These are phyloP conservation scores for Nysson spinosus DNA, from an alignment of 2,888 invertebrate species.

Conservation along the genomic window DNA sequence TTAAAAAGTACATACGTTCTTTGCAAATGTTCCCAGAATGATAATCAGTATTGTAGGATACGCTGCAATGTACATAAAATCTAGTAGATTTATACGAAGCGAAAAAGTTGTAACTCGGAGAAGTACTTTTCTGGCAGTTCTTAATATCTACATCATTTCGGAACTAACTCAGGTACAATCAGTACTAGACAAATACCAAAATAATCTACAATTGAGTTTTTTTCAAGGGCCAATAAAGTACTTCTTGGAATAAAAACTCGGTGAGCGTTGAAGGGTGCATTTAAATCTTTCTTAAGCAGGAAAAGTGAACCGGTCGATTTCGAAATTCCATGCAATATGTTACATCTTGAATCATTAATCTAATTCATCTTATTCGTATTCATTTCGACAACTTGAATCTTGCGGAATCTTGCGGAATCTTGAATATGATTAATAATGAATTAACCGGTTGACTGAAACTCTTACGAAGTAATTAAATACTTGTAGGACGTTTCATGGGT, in stretches of 20 bases:
- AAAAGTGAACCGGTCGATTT: constrained; percentile 29
- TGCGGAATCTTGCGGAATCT: constrained; percentile 12
- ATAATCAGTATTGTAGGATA: constrained; percentile 71
- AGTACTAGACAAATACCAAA: not conserved
- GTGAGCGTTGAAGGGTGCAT: constrained; percentile 26
- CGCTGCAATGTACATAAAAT: constrained; percentile 62
- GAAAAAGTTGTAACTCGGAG: constrained; percentile 23
- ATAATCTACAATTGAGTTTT: no score
- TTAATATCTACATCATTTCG: constrained; percentile 9
- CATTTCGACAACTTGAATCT: constrained; percentile 17
- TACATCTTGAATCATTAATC: not conserved
- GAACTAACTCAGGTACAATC: not conserved
- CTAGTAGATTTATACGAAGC: constrained; percentile 29
- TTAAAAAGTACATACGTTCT: constrained; percentile 19
- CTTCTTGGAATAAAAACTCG: constrained; percentile 24
- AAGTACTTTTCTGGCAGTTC: constrained; percentile 33
- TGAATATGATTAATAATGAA: constrained; percentile 18
- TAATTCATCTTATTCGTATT: constrained; percentile 15
- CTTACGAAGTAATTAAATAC: constrained; percentile 35
- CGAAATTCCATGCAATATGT: constrained; percentile 7
- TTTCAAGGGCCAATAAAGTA: constrained; percentile 14
- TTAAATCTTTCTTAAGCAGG: constrained; percentile 37
- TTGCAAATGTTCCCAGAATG: constrained; percentile 40
- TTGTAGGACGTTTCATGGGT: constrained; percentile 46
- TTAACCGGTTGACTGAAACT: constrained; percentile 37